Conservation (phyloP, 2,888 invertebrate species). For the Galeruca laticollis region DNA sequence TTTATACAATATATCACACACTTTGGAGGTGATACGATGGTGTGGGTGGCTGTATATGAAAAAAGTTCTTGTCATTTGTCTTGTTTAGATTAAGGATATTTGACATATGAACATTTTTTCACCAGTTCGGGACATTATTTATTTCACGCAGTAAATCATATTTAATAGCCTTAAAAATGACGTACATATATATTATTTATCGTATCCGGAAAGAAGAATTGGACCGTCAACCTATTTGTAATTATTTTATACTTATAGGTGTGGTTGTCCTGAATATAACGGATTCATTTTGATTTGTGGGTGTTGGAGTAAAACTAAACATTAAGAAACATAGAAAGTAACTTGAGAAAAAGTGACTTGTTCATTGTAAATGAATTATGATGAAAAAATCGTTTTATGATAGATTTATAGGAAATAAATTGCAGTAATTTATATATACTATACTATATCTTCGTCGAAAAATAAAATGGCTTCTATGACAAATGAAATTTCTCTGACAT, state of each 20-base stretch:
- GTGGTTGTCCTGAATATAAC: background rate
- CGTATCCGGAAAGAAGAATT: conserved; percentile 24
- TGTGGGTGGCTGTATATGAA: conserved; percentile 30
- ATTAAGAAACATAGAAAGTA: background rate
- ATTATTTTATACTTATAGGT: conserved; percentile 6
- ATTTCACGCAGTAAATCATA: conserved; percentile 35
- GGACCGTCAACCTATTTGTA: conserved; percentile 16
- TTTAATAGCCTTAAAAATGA: conserved; percentile 35
- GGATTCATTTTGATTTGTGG: conserved; percentile 1
- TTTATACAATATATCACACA: conserved; percentile 24
- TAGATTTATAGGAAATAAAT: no score
- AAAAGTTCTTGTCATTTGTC: conserved; percentile 35
- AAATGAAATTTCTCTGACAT: no score
- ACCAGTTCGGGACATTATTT: conserved; percentile 27
- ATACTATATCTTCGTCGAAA: no score
- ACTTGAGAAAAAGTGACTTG: background rate
- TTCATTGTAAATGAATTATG: no score
- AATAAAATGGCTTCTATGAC: no score
- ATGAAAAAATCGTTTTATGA: no score
- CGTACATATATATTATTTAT: conserved; percentile 29
- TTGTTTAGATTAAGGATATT: conserved; percentile 37
- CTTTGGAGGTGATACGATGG: conserved; percentile 15
- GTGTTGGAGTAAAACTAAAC: background rate
- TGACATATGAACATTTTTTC: conserved; percentile 33
- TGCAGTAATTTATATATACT: no score